Percentiles rank a stretch among this genome's conserved stretches.
Evolutionary conservation across 2,797 vertebrate species (phyloP).

Genomic region (Bucorvus abyssinicus): DNA sequence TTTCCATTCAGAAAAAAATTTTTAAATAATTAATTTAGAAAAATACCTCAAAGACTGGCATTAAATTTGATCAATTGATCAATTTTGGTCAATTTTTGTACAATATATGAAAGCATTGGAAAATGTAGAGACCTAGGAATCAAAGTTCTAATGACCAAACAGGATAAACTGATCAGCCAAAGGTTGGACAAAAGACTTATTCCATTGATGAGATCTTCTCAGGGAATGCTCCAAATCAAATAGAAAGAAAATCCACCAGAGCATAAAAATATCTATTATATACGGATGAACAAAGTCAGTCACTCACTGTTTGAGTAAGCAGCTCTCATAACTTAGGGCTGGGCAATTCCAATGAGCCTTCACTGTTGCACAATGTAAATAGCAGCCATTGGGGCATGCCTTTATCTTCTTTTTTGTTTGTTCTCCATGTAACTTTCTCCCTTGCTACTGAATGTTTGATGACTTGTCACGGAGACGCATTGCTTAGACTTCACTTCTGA

Average conservation of each 20-base stretch:
- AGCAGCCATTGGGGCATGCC: not conserved
- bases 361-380: not conserved
- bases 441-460: not conserved
- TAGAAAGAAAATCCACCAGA: not conserved
- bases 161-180: not conserved
- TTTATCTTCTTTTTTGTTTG: not conserved
- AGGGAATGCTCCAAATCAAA: not conserved
- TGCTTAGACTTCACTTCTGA: not conserved
- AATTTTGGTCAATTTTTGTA: not conserved
- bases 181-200: not conserved
- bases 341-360: not conserved
- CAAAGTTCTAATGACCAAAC: not conserved
- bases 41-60: not conserved
- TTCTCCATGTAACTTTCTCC: not conserved
- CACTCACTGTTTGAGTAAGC: not conserved
- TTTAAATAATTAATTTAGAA: not conserved
- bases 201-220: not conserved
- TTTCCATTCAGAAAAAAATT: not conserved
- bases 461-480: not conserved
- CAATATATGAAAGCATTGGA: not conserved
- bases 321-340: not conserved
- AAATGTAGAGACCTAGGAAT: not conserved
- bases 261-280: not conserved
- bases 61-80: not conserved
- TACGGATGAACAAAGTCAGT: not conserved